phyloP scores from a whole-genome alignment of 2,888 invertebrate species.

The Amorpha juglandis region DNA sequence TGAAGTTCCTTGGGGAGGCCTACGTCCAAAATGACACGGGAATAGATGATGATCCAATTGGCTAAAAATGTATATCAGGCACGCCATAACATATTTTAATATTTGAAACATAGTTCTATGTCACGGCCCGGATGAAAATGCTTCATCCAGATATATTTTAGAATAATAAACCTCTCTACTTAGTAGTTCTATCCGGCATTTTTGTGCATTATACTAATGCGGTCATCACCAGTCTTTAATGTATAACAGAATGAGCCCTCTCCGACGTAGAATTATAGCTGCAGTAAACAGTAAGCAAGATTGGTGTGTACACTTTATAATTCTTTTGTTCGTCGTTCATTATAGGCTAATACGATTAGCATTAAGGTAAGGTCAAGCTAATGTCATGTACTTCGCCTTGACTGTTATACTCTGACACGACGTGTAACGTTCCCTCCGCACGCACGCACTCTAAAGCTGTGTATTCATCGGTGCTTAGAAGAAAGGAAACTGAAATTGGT shows the following conservation, averaged over 20 bases:
- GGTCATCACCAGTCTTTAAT: neutral
- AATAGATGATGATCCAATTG: too few relatives aligned
- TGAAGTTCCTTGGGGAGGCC: too few relatives aligned
- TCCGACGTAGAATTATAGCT: too few relatives aligned
- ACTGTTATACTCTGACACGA: neutral
- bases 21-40: too few relatives aligned
- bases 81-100: too few relatives aligned
- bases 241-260: neutral
- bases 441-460: constrained; percentile 3
- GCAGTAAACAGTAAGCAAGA: neutral
- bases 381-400: constrained; percentile 14
- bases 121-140: too few relatives aligned
- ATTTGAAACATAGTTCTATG: too few relatives aligned
- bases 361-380: constrained; percentile 20
- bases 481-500: neutral
- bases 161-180: too few relatives aligned
- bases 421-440: neutral
- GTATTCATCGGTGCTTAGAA: neutral
- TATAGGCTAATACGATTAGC: constrained; percentile 18
- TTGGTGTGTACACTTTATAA: neutral
- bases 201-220: too few relatives aligned
- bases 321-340: constrained; percentile 7
- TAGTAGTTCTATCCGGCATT: too few relatives aligned
- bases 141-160: too few relatives aligned
- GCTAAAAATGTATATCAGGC: too few relatives aligned